phyloP scores from a whole-genome alignment of 2,797 vertebrate genomes.

The Hydrocynus forskahlii region DNA sequence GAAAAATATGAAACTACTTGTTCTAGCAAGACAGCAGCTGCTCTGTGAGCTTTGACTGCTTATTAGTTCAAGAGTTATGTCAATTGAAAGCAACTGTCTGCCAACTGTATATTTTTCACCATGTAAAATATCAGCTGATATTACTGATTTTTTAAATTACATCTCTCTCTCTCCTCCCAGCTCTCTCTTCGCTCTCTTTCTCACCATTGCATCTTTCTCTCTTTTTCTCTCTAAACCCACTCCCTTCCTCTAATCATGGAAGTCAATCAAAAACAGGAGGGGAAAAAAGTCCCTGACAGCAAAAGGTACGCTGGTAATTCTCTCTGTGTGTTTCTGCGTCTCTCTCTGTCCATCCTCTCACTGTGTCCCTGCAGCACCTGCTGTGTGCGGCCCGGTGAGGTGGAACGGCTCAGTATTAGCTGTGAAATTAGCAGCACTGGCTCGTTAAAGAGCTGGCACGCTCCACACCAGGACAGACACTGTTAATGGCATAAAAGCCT shows the following conservation, averaged over 20 bases:
- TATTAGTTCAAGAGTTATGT: too few species aligned
- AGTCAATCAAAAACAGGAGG: conserved; percentile 78
- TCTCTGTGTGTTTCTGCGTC: conserved; percentile 66
- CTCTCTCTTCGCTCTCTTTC: neutral
- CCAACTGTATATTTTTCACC: too few species aligned
- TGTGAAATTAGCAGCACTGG: conserved; percentile 96
- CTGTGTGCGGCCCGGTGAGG: conserved; percentile 81
- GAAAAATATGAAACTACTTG: too few species aligned
- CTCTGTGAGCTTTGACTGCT: too few species aligned
- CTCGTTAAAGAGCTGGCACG: conserved; percentile 92
- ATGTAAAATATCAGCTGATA: too few species aligned
- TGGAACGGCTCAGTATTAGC: conserved; percentile 95
- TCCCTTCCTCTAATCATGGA: conserved; percentile 84
- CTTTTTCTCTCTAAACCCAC: conserved; percentile 63
- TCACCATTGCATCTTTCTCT: neutral
- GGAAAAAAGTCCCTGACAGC: conserved; percentile 39
- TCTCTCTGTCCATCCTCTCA: conserved; percentile 75
- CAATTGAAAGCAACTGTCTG: too few species aligned
- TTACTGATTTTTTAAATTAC: too few species aligned
- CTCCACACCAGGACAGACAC: conserved; percentile 72
- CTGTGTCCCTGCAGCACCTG: conserved; percentile 85
- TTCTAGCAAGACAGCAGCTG: too few species aligned
- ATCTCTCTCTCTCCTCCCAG: neutral
- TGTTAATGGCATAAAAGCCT: conserved; percentile 84
- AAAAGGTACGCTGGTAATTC: conserved; percentile 86